These are phyloP conservation scores for Sciurus vulgaris DNA, from an alignment of 2,797 vertebrate species.

Conservation along the genomic window DNA sequence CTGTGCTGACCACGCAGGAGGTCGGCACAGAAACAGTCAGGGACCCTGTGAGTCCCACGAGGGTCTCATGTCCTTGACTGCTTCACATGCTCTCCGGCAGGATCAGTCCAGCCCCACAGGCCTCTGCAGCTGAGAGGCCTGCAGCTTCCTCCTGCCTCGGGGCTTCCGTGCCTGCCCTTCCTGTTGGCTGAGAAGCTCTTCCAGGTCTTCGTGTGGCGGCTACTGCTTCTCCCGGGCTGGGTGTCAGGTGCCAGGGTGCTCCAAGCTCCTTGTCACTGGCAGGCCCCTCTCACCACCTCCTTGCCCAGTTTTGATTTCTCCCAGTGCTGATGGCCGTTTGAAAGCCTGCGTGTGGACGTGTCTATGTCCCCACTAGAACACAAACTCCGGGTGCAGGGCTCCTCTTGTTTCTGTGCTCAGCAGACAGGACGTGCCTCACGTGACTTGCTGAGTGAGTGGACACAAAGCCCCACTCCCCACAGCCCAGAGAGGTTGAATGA, in stretches of 20 bases:
- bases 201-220: background rate
- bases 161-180: background rate
- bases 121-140: background rate
- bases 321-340: background rate
- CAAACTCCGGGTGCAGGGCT: background rate
- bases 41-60: background rate
- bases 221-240: background rate
- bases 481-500: background rate
- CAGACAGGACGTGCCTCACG: fast-evolving
- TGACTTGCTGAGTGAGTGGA: background rate
- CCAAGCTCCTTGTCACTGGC: background rate
- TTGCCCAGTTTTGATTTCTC: background rate
- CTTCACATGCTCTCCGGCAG: background rate
- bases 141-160: background rate
- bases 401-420: background rate
- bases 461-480: too few species aligned
- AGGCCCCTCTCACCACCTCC: background rate
- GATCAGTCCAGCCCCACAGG: background rate
- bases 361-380: too few species aligned
- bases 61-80: too few species aligned
- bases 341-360: background rate
- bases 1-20: background rate
- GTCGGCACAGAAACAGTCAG: background rate
- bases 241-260: too few species aligned
- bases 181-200: background rate